Base-by-base conservation (phyloP, 2,797 vertebrate genomes). In the Arrhamphus sclerolepis region DNA sequence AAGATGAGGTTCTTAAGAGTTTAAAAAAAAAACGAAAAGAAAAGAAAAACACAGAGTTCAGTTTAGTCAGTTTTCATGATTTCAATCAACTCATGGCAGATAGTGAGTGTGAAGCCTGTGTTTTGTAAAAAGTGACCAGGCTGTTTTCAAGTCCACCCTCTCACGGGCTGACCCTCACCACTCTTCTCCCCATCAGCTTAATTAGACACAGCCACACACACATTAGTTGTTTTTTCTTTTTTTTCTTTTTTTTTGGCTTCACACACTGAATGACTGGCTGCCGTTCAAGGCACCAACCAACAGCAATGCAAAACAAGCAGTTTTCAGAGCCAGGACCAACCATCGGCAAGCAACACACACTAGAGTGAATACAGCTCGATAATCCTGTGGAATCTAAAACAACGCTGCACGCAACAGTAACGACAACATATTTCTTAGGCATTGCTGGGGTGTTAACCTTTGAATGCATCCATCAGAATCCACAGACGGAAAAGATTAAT, bases 171-270 rank as follows among this genome's bases (percentile, higher is more conserved):
- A 87, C 84, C 80, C 70, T 72, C 71, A 43, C 69, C 58, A 10
- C 78, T 65, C 72, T 59, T 63, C 77, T 74, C 60, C 55, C 75
- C 84, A 83, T 85, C 81, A 85, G 80, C 76, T 86, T 89, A 88
- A 90, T 90, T 87, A 89, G 86, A 89, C 79, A 78, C 87, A 89
- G 80, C 78, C 77, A 86, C 80, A 86, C 79, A 89, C 82, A 83
- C 87, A 86, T 87, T 87, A 86, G 77, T 71, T 54, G 62, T 31
- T 40, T 43, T 46, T 46, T 50, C 56, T 65, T 68, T 62, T 54
- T 55, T 52, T 34, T 7, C 24, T 29, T 44, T 57, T 63, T 75
- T 71, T 69, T 52, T 61, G 40, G 53, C 80, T 75, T 81, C 62
- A 63, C 48, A 2, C 66, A 34, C 77, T 89, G 83, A 90, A 90